A percentile compares a stretch with the other conserved stretches of the same genome.
Conservation (phyloP, 2,113 vertebrate species). For the Leptosomus discolor region DNA sequence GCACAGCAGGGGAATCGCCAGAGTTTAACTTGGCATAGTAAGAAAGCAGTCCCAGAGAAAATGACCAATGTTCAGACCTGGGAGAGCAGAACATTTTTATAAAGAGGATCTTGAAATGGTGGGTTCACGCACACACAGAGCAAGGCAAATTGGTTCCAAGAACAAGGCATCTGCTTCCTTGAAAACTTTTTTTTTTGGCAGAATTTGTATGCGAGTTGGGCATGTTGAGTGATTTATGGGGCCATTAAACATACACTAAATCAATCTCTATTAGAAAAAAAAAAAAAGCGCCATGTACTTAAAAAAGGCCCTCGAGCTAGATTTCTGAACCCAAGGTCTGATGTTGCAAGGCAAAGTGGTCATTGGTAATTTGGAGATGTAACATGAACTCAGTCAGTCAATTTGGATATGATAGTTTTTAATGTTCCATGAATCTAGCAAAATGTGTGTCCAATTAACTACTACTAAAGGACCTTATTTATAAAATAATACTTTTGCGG, state of each 20-base stretch:
- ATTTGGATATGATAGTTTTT: conserved; percentile 59
- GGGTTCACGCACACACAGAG: neutral
- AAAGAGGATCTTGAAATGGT: conserved; percentile 13
- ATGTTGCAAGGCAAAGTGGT: conserved; percentile 42
- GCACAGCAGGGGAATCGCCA: neutral
- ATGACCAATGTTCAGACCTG: neutral
- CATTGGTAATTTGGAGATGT: conserved; percentile 58
- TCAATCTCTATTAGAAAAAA: conserved; percentile 64
- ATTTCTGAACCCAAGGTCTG: conserved; percentile 58
- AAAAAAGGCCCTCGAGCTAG: conserved; percentile 38
- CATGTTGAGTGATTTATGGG: conserved; percentile 69
- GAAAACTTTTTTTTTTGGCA: conserved; percentile 40
- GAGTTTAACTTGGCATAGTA: conserved; percentile 16
- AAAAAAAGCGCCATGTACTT: conserved; percentile 13
- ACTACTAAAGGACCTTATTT: conserved; percentile 72
- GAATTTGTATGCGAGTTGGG: conserved; percentile 54
- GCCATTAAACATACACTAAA: conserved; percentile 70
- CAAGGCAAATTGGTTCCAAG: neutral
- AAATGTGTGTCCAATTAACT: conserved; percentile 79
- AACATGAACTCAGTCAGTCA: conserved; percentile 58
- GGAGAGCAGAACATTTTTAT: neutral
- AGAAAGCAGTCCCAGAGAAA: conserved; percentile 25
- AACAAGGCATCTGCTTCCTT: conserved; percentile 47
- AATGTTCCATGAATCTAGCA: conserved; percentile 66
- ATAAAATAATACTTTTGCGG: conserved; percentile 74